These are phyloP conservation scores for Hydrocynus forskahlii DNA, from an alignment of 2,797 vertebrate species.

Conservation along the genomic window DNA sequence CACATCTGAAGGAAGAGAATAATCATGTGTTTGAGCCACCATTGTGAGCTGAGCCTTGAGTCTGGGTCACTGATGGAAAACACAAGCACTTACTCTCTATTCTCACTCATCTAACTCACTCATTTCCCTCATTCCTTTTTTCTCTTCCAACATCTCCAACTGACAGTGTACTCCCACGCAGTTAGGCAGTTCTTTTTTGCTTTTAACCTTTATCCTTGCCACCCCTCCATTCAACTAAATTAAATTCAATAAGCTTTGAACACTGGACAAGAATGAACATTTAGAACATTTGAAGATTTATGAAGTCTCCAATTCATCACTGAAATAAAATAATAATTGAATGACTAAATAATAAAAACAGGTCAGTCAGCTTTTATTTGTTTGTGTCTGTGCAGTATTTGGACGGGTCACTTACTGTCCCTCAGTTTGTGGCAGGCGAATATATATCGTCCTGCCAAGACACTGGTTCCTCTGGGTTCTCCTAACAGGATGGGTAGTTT, in stretches of 20 bases:
- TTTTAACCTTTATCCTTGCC: neutral
- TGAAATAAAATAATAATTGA: no score
- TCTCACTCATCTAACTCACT: constrained; percentile 23
- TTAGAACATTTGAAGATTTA: no score
- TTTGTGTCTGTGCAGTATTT: no score
- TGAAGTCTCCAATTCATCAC: no score
- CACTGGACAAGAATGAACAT: no score
- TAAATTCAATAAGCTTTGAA: neutral
- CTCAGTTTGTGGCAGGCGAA: no score
- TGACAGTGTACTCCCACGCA: constrained; percentile 45
- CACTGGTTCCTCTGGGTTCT: no score
- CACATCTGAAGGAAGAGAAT: constrained; percentile 36
- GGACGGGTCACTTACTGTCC: no score
- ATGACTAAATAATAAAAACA: no score
- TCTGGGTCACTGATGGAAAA: constrained; percentile 48
- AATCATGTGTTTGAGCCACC: constrained; percentile 47
- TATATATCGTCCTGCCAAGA: no score
- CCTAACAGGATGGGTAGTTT: no score
- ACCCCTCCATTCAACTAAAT: neutral
- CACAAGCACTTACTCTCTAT: neutral
- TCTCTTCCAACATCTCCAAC: constrained; percentile 36
- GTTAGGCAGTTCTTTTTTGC: constrained; percentile 22
- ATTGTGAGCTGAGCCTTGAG: constrained; percentile 14
- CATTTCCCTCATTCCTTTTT: neutral
- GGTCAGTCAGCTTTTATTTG: no score